These are phyloP conservation scores for Plagodis pulveraria DNA, from an alignment of 2,888 invertebrate species.

Conservation along the genomic window DNA sequence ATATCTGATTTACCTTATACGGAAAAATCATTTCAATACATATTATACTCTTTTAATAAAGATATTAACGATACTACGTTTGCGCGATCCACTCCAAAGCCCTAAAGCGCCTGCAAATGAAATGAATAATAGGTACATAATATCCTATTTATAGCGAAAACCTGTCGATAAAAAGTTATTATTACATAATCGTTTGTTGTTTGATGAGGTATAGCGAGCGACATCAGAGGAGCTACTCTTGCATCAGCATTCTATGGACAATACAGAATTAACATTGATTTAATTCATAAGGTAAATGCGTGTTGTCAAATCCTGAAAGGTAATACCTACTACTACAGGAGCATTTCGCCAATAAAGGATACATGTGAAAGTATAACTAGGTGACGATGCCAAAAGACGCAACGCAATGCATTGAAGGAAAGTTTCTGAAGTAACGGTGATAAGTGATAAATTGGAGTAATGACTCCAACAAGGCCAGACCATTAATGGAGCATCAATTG, in stretches of 20 bases:
- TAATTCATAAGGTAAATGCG: constrained; percentile 13
- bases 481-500: neutral
- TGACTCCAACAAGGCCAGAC: no score
- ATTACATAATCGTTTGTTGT: constrained; percentile 69
- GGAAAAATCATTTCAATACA: no score
- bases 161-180: constrained; percentile 40
- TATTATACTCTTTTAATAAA: no score
- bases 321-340: neutral
- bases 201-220: constrained; percentile 61
- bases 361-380: no score
- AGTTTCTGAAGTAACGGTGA: neutral
- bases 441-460: neutral
- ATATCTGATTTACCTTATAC: no score
- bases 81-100: no score
- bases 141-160: constrained; percentile 21
- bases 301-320: neutral
- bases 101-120: neutral
- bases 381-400: no score
- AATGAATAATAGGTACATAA: neutral
- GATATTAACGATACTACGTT: no score
- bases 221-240: constrained; percentile 63
- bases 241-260: constrained; percentile 71
- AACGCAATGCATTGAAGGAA: no score
- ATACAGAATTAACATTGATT: constrained; percentile 57
- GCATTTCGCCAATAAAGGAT: no score